Evolutionary conservation across 2,888 invertebrate species (phyloP).

Genomic region (Drosophila paramelanica): DNA sequence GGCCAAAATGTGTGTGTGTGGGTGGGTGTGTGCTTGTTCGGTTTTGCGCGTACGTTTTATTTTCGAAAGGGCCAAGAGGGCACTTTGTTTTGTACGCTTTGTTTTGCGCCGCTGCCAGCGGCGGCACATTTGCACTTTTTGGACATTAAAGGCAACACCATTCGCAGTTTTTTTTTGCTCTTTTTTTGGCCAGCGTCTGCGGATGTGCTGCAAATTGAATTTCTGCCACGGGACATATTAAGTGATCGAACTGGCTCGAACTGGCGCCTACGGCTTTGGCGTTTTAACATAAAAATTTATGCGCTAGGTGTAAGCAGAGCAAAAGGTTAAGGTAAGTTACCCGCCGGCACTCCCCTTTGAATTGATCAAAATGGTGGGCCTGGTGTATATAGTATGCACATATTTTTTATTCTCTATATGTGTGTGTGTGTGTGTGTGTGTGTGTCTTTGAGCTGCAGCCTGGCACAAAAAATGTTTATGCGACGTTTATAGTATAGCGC

Average conservation of each 20-base stretch:
- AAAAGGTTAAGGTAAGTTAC: slow-evolving; percentile 32
- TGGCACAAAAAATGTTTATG: slow-evolving; percentile 73
- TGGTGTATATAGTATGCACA: neutral
- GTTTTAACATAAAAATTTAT: slow-evolving; percentile 76
- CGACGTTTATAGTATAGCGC: slow-evolving; percentile 78
- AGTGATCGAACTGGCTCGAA: slow-evolving; percentile 64
- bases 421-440: slow-evolving; percentile 1
- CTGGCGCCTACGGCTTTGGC: slow-evolving; percentile 69
- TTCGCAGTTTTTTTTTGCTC: slow-evolving; percentile 37
- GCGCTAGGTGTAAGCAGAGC: slow-evolving; percentile 39
- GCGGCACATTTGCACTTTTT: slow-evolving; percentile 75
- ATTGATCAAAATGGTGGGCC: slow-evolving; percentile 10
- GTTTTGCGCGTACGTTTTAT: slow-evolving; percentile 40
- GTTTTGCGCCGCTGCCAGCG: slow-evolving; percentile 39
- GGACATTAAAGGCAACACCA: slow-evolving; percentile 63
- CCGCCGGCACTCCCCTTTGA: neutral
- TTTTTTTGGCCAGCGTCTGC: slow-evolving; percentile 30
- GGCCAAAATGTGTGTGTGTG: slow-evolving; percentile 27
- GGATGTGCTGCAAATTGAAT: slow-evolving; percentile 82
- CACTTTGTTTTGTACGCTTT: slow-evolving; percentile 51
- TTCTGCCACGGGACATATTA: slow-evolving; percentile 81
- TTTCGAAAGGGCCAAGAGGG: slow-evolving; percentile 46
- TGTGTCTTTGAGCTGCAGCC: slow-evolving; percentile 42
- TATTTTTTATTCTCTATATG: neutral
- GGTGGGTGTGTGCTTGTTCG: slow-evolving; percentile 6